These are phyloP conservation scores for Erinaceus europaeus DNA, from an alignment of 2,113 vertebrate genomes.

Conservation along the genomic window DNA sequence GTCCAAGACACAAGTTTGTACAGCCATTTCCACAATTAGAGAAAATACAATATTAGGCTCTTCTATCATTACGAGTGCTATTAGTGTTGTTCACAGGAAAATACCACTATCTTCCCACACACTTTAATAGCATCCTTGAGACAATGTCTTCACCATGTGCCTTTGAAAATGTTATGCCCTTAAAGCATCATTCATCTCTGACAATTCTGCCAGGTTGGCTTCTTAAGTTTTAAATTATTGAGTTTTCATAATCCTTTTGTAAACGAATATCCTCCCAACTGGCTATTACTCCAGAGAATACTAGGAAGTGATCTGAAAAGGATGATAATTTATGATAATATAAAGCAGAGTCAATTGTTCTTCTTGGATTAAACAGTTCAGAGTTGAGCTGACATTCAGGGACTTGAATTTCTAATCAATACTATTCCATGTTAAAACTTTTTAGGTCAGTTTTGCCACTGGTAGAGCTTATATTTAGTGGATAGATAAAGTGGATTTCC, in stretches of 20 bases:
- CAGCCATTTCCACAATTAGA: slow-evolving; percentile 1
- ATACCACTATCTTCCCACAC: neutral
- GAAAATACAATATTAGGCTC: neutral
- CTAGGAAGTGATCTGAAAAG: slow-evolving; percentile 70
- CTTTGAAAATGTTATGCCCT: slow-evolving; percentile 74
- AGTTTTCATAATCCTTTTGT: slow-evolving; percentile 78
- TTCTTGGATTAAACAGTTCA: slow-evolving; percentile 73
- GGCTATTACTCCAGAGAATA: slow-evolving; percentile 76
- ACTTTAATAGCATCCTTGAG: slow-evolving; percentile 38
- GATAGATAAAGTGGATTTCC: neutral
- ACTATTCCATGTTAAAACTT: slow-evolving; percentile 35
- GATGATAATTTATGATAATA: slow-evolving; percentile 81
- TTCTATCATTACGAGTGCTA: neutral
- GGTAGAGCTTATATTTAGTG: slow-evolving; percentile 8
- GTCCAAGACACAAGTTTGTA: neutral
- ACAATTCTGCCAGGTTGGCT: slow-evolving; percentile 75
- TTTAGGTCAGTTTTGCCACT: neutral
- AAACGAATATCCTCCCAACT: slow-evolving; percentile 75
- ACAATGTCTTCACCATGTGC: neutral
- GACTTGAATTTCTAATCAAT: slow-evolving; percentile 64
- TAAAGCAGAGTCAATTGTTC: slow-evolving; percentile 68
- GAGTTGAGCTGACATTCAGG: slow-evolving; percentile 73
- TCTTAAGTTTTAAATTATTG: slow-evolving; percentile 76
- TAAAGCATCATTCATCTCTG: slow-evolving; percentile 77
- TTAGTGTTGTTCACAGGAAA: slow-evolving; percentile 28